A percentile compares a stretch with the other conserved stretches of the same genome.
Conservation (phyloP, 2,113 vertebrate genomes). For the Choloepus hoffmanni region DNA sequence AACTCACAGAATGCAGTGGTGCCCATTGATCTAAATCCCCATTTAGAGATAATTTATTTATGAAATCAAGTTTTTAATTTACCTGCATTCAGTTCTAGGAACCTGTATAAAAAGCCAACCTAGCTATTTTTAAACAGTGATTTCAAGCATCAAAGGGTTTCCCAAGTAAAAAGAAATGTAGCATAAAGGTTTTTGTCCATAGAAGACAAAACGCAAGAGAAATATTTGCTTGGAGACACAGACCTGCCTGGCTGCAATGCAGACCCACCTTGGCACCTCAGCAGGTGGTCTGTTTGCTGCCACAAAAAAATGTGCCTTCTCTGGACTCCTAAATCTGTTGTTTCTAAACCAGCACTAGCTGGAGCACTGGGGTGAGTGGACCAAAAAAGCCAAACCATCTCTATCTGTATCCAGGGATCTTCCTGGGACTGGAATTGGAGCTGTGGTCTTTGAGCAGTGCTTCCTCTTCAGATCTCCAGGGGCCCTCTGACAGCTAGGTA, state of each 20-base stretch:
- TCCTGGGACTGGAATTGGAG: not conserved
- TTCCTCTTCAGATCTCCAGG: not conserved
- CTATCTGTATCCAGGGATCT: not conserved
- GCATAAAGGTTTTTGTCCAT: not conserved
- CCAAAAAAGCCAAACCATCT: not conserved
- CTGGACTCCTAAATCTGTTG: not conserved
- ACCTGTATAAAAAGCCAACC: not conserved
- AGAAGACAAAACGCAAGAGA: too few relatives aligned
- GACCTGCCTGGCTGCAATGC: not conserved
- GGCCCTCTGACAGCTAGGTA: not conserved
- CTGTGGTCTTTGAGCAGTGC: fast-evolving
- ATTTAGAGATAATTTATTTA: not conserved
- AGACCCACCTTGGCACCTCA: not conserved
- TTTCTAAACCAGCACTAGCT: not conserved
- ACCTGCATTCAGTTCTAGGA: not conserved
- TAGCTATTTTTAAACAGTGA: not conserved
- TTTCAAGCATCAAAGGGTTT: not conserved
- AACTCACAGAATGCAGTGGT: not conserved
- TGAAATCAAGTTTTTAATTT: not conserved
- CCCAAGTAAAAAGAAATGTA: not conserved
- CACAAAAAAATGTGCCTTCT: fast-evolving
- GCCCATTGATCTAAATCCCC: too few relatives aligned
- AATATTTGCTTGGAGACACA: not conserved
- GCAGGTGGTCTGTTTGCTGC: not conserved
- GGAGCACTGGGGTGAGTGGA: too few relatives aligned